A percentile compares a stretch with the other conserved stretches of the same genome.
These are phyloP conservation scores for Gymnorhina tibicen DNA, from an alignment of 2,113 vertebrate species.

Conservation along the genomic window DNA sequence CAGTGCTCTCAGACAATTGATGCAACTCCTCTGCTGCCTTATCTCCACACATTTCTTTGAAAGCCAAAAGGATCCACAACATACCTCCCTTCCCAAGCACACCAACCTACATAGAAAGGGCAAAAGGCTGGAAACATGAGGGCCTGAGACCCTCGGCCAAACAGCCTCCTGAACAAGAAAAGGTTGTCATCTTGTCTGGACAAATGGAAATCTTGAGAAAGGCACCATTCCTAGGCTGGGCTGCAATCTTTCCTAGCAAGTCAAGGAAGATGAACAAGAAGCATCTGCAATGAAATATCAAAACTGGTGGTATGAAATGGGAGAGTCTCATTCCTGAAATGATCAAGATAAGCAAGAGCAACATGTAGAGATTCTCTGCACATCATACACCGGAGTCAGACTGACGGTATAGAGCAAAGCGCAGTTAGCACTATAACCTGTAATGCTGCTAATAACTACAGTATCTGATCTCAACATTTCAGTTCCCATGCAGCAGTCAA, in stretches of 20 bases:
- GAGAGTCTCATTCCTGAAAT: not conserved
- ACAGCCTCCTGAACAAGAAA: not conserved
- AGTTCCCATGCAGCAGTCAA: not conserved
- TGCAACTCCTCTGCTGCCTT: not conserved
- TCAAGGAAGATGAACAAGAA: not conserved
- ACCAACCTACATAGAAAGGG: not conserved
- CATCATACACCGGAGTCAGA: not conserved
- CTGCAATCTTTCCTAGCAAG: not conserved
- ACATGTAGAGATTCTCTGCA: not conserved
- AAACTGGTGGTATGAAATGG: not conserved
- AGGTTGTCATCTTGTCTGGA: not conserved
- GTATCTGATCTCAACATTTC: not conserved
- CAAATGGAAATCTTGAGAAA: not conserved
- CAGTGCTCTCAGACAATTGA: not conserved
- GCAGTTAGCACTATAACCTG: not conserved
- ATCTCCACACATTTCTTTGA: not conserved
- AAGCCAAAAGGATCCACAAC: not conserved
- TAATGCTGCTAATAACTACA: not conserved
- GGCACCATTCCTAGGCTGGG: not conserved
- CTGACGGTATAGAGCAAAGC: not conserved
- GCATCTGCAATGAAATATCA: not conserved
- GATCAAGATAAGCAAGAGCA: not conserved
- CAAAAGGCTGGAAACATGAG: not conserved
- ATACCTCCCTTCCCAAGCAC: not conserved
- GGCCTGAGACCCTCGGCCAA: not conserved